These are phyloP conservation scores for Linyphia triangularis DNA, from an alignment of 2,888 invertebrate genomes.

Conservation along the genomic window DNA sequence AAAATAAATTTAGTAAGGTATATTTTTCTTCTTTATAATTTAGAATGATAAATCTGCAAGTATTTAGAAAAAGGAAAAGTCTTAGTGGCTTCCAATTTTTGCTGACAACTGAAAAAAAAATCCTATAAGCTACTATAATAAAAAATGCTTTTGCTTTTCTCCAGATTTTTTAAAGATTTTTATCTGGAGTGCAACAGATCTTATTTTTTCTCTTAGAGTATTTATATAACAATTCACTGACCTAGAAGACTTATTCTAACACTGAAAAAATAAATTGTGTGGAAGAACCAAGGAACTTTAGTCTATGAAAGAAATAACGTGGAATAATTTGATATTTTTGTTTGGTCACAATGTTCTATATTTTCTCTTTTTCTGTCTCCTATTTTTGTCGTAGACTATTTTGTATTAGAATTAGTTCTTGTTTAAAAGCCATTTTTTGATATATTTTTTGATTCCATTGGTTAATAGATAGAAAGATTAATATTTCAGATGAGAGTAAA, in stretches of 20 bases:
- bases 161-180: no score
- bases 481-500: no score
- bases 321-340: background rate
- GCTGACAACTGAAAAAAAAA: no score
- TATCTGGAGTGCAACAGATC: background rate
- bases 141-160: no score
- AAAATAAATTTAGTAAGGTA: no score
- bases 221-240: background rate
- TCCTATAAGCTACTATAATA: no score
- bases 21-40: no score
- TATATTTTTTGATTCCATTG: background rate
- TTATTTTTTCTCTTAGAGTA: background rate
- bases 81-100: no score
- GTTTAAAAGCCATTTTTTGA: background rate
- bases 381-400: background rate
- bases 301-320: background rate
- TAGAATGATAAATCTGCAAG: no score
- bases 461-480: background rate
- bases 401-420: no score
- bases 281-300: background rate
- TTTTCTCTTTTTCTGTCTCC: background rate
- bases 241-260: background rate
- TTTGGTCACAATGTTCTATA: background rate
- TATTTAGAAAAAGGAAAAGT: no score
- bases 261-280: background rate